phyloP scores from a whole-genome alignment of 2,888 invertebrate species.

The Deilephila porcellus region DNA sequence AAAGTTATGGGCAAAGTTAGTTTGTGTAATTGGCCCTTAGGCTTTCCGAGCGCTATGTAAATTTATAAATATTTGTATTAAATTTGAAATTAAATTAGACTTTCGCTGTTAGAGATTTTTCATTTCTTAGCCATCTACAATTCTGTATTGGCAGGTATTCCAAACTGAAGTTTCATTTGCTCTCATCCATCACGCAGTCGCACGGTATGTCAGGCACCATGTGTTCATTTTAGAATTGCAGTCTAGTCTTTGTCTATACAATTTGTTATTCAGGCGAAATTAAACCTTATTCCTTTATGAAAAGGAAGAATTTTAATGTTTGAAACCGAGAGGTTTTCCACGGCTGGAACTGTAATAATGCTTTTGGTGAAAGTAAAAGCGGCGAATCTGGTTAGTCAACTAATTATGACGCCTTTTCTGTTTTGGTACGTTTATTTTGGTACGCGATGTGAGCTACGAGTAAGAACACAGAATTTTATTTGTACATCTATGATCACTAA shows the following conservation, averaged over 20 bases:
- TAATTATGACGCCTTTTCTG: constrained; percentile 62
- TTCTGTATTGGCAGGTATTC: not conserved
- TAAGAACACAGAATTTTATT: not conserved
- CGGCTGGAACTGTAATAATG: constrained; percentile 58
- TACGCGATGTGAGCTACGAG: not conserved
- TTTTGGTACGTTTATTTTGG: constrained; percentile 33
- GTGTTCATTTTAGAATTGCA: constrained; percentile 63
- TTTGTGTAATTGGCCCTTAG: no score
- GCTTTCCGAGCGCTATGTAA: no score
- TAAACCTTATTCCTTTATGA: constrained; percentile 28
- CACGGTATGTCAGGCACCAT: constrained; percentile 53
- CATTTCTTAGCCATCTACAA: not conserved
- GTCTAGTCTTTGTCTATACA: not conserved
- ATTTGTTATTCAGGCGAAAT: constrained; percentile 32
- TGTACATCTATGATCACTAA: no score
- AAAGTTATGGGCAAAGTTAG: no score
- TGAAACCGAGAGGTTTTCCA: not conserved
- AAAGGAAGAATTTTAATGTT: not conserved
- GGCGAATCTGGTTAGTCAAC: constrained; percentile 50
- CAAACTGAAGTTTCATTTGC: constrained; percentile 42
- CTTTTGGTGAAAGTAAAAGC: constrained; percentile 58
- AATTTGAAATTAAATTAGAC: no score
- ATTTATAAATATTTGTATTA: no score
- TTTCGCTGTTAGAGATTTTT: not conserved
- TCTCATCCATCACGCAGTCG: constrained; percentile 58